Percentiles rank a stretch among this genome's conserved stretches.
phyloP scores from a whole-genome alignment of 2,797 vertebrate species.

The Diglossa cyanea region DNA sequence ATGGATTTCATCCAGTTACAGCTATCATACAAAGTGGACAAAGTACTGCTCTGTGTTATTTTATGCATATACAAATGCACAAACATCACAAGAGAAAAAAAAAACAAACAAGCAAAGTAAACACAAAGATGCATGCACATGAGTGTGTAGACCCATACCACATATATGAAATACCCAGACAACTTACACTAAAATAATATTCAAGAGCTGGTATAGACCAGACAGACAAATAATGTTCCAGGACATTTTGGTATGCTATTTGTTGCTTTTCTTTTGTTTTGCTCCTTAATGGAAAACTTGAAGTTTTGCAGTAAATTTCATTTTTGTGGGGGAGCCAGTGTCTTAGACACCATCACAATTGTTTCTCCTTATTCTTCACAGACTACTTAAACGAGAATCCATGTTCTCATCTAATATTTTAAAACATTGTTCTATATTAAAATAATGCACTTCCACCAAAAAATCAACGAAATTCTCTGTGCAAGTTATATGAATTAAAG shows the following conservation, averaged over 20 bases:
- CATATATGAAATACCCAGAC: neutral
- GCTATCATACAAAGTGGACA: neutral
- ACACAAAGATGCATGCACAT: fast-evolving
- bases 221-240: neutral
- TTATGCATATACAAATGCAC: neutral
- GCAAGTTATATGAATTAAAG: neutral
- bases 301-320: neutral
- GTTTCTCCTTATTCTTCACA: neutral
- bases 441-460: neutral
- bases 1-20: slow-evolving; percentile 45
- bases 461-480: neutral
- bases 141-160: neutral
- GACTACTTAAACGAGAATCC: neutral
- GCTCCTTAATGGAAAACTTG: neutral
- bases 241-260: neutral
- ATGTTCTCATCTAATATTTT: neutral
- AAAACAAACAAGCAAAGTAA: neutral
- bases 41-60: neutral
- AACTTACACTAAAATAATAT: neutral
- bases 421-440: neutral
- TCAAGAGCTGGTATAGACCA: neutral
- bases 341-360: neutral
- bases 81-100: neutral
- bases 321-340: fast-evolving
- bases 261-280: neutral